Evolutionary conservation across 2,888 invertebrate species (phyloP).

Genomic region (Polymixis lichenea): DNA sequence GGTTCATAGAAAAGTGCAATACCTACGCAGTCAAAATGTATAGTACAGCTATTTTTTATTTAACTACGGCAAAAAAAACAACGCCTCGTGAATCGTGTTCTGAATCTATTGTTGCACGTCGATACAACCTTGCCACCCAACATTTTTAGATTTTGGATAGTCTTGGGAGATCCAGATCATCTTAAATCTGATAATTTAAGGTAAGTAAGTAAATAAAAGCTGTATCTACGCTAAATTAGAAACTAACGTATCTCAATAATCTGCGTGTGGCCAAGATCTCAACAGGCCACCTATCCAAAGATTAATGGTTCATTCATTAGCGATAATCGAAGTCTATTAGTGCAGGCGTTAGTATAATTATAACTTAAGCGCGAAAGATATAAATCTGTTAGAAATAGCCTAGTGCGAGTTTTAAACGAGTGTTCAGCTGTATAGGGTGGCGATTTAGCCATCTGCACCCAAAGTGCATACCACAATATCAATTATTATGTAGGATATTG

Average conservation of each 20-base stretch:
- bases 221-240: not conserved
- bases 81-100: too few species aligned
- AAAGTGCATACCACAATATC: too few species aligned
- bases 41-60: too few species aligned
- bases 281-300: not conserved
- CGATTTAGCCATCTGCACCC: too few species aligned
- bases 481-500: too few species aligned
- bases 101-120: too few species aligned
- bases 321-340: not conserved
- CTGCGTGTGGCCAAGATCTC: not conserved
- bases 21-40: too few species aligned
- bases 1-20: too few species aligned
- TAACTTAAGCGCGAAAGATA: not conserved
- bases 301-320: not conserved
- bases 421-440: not conserved
- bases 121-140: too few species aligned
- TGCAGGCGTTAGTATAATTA: constrained; percentile 2
- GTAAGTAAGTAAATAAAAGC: not conserved
- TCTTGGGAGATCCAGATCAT: not conserved
- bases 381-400: not conserved
- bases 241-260: not conserved
- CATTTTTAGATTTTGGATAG: too few species aligned
- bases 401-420: not conserved
- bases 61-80: too few species aligned
- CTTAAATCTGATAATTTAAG: not conserved